Conservation (phyloP, 2,888 invertebrate species). For the Eurois occulta region DNA sequence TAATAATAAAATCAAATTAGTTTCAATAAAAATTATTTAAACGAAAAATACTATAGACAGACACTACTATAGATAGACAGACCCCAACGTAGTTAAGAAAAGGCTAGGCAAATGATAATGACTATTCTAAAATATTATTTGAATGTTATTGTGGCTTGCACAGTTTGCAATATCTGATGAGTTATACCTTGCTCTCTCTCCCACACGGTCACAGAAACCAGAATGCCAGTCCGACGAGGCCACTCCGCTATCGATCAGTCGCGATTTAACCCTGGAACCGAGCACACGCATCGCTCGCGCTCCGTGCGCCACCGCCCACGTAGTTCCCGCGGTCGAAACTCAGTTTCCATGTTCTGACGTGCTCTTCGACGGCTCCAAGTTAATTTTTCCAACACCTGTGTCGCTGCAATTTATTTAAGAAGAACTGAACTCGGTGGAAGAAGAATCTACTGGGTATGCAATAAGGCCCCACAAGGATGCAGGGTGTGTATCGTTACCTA, state of each 20-base stretch:
- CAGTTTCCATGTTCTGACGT: background rate
- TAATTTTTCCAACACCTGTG: constrained; percentile 58
- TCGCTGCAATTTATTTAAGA: background rate
- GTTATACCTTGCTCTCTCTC: background rate
- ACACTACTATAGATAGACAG: too few species aligned
- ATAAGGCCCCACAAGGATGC: constrained; percentile 68
- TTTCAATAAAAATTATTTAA: too few species aligned
- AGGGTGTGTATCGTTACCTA: constrained; percentile 71
- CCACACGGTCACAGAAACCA: background rate
- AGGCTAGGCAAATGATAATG: background rate
- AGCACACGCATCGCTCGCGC: background rate
- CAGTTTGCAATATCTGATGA: background rate
- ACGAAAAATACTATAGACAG: too few species aligned
- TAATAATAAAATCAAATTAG: too few species aligned
- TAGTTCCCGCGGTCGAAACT: background rate
- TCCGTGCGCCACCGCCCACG: background rate
- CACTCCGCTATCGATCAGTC: background rate
- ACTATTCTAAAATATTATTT: background rate
- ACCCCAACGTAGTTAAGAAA: too few species aligned
- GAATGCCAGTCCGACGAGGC: background rate
- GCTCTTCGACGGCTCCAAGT: background rate
- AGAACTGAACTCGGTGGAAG: constrained; percentile 46
- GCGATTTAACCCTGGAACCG: background rate
- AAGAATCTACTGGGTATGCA: constrained; percentile 65
- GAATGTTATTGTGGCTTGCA: background rate